phyloP scores from a whole-genome alignment of 2,888 invertebrate genomes.

The Xestia sexstrigata region DNA sequence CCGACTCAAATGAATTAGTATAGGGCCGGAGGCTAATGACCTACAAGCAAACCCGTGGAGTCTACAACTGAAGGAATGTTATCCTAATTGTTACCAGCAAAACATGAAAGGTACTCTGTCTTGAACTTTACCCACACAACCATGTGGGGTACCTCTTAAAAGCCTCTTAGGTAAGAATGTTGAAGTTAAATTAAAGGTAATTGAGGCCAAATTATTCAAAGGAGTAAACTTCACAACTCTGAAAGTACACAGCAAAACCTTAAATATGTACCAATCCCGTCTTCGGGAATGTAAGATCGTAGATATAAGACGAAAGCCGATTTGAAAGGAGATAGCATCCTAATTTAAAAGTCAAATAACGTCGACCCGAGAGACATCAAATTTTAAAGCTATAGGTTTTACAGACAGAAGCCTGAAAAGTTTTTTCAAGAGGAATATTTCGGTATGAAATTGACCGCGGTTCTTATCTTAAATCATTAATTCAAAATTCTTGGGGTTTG shows the following conservation, averaged over 20 bases:
- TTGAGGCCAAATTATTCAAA: conserved; percentile 46
- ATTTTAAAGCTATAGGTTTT: conserved; percentile 54
- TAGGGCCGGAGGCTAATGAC: too few species aligned
- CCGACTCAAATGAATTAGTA: neutral
- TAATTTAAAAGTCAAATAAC: conserved; percentile 79
- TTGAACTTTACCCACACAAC: conserved; percentile 35
- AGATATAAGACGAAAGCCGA: conserved; percentile 62
- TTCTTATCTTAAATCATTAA: conserved; percentile 39
- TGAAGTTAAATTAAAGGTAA: conserved; percentile 45
- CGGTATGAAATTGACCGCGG: conserved; percentile 35
- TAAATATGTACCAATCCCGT: conserved; percentile 40
- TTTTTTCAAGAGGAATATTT: conserved; percentile 45
- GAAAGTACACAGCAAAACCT: conserved; percentile 26
- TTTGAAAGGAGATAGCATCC: conserved; percentile 68
- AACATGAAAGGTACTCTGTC: conserved; percentile 22
- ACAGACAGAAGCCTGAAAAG: conserved; percentile 18
- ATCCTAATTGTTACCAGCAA: neutral
- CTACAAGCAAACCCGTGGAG: neutral
- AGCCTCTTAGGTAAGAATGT: conserved; percentile 34
- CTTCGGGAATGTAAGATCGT: conserved; percentile 35
- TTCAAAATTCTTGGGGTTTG: conserved; percentile 36
- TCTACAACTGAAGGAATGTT: neutral
- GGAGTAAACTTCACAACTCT: conserved; percentile 32
- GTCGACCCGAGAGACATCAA: conserved; percentile 52
- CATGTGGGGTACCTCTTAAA: conserved; percentile 14